phyloP scores from a whole-genome alignment of 92 coral and sea anemone species.

The Metridium senile region DNA sequence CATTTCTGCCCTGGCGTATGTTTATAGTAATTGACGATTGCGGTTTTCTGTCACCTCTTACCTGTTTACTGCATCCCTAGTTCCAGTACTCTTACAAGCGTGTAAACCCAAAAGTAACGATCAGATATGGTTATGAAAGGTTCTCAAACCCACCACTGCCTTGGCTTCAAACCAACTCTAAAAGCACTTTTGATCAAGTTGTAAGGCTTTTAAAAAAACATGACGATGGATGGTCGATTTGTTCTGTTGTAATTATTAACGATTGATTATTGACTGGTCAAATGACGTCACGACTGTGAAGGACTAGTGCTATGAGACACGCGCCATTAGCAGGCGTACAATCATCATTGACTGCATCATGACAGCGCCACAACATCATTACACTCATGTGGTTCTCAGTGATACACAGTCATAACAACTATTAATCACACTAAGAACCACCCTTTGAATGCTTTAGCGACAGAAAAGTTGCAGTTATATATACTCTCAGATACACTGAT shows the following conservation, averaged over 20 bases:
- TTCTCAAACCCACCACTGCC: background rate
- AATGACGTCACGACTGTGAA: background rate
- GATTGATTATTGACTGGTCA: background rate
- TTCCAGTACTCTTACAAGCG: background rate
- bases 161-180: background rate
- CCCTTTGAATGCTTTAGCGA: no score
- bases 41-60: background rate
- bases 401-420: no score
- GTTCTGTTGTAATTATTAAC: background rate
- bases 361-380: no score
- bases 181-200: background rate
- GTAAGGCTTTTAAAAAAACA: background rate
- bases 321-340: no score
- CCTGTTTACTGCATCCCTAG: background rate
- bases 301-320: no score
- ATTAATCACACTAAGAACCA: no score
- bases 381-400: no score
- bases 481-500: no score
- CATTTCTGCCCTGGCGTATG: background rate
- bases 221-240: background rate
- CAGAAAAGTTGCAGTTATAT: no score
- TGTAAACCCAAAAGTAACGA: background rate
- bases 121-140: background rate
- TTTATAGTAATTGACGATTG: background rate
- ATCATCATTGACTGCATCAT: no score